Evolutionary conservation across 2,113 vertebrate genomes (phyloP).

Genomic region (Isichthys henryi): DNA sequence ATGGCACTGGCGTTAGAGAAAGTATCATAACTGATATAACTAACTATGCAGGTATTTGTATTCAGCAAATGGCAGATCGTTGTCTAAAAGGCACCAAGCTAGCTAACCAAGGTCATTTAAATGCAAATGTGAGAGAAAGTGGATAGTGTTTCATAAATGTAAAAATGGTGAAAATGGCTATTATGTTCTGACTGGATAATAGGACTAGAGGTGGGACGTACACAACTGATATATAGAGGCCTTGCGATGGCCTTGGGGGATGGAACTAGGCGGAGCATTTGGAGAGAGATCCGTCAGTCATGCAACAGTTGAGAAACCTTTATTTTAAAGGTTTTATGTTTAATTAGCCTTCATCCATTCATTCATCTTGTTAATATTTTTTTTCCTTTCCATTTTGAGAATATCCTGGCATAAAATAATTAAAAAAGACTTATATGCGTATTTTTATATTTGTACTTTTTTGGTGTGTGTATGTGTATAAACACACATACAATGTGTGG

Average conservation of each 20-base stretch:
- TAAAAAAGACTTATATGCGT: background rate
- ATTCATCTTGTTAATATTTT: background rate
- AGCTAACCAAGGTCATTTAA: background rate
- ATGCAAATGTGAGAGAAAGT: background rate
- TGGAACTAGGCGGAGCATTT: background rate
- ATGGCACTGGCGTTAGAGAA: background rate
- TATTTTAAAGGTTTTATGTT: background rate
- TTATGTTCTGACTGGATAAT: background rate
- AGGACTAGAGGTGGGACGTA: background rate
- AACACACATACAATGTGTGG: too few species aligned
- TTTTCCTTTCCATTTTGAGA: background rate
- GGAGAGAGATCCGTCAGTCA: background rate
- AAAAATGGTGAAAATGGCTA: background rate
- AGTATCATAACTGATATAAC: background rate
- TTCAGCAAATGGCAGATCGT: background rate
- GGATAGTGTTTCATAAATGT: conserved; percentile 4
- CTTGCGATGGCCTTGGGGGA: background rate
- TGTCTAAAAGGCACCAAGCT: background rate
- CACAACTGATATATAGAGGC: background rate
- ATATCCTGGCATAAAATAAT: background rate
- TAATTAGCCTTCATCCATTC: background rate
- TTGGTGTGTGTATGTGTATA: too few species aligned
- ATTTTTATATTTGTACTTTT: too few species aligned
- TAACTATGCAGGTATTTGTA: conserved; percentile 5
- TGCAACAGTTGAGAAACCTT: background rate